Evolutionary conservation across 1,140 invertebrate genomes (phyloP), one percentile per base, ranked within the genome.

Genomic region (Rhynchophorus ferrugineus): DNA sequence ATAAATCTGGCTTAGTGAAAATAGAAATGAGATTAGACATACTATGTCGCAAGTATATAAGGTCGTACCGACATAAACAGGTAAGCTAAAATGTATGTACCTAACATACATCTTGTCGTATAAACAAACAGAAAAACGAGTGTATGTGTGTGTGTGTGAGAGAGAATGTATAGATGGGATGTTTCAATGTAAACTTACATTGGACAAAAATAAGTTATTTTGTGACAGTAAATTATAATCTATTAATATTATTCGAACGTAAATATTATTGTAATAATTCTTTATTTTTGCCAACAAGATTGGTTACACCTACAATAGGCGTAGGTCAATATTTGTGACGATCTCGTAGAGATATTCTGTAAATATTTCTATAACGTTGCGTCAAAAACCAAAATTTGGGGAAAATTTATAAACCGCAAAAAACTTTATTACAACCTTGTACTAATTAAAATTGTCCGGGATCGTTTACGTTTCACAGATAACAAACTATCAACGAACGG

Each of bases 121-220:
- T 38, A 52, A 52, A 52, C 49, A 52, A 52, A 52, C 49, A 52
- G 14, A 7, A 11, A 37, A 52, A 24, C 14, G 35, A n/a, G n/a
- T n/a, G n/a, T n/a, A n/a, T n/a, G n/a, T n/a, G n/a, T n/a, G n/a
- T n/a, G n/a, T n/a, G n/a, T n/a, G n/a, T n/a, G 34, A 13, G 16
- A 37, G 49, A 22, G 33, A 42, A 52, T 44, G 43, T 44, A 52
- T 52, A 45, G 29, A 52, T 52, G 49, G 43, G 49, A 44, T 44
- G 37, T 52, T 41, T 38, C 13, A 16, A 52, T 44, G 34, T 44
- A 42, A 52, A 52, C 44, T 44, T 52, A 52, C 43, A 44, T 17
- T 42, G 49, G 49, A 52, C 41, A 52, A 52, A 52, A 52, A 44
- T 52, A 52, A 52, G 41, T 52, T 52, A 52, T 52, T 52, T 41